Base-by-base conservation (phyloP, 1,140 invertebrate species). In the Araneus ventricosus region DNA sequence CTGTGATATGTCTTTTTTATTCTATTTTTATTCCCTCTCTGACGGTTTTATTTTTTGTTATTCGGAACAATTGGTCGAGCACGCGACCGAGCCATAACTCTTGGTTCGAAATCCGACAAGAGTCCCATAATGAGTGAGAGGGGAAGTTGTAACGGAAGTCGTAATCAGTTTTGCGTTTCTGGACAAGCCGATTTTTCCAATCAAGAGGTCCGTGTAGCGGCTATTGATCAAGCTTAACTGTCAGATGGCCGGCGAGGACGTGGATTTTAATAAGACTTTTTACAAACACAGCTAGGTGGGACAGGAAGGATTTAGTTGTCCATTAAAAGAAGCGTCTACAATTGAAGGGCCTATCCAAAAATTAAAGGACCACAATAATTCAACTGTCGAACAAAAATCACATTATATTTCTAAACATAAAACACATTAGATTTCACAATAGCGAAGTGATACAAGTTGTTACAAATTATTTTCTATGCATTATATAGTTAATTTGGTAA, bases 131-230 rank as follows among this genome's bases (percentile, higher is more conserved):
- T 84, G 41, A 45, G 80, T 82, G 80, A 14, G 39, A 82, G n/a
- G 80, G 79, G 90, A 85, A 85, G 80, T 92, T 86, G 90, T 86
- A 86, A 92, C 59, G 90, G 90, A 92, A 92, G 39, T 70, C 41
- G 52, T 92, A 86, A 92, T 92, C 82, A 92, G 90, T 61, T 90
- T 90, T 90, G n/a, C 22, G 41, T 52, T 89, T 34, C 30, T 14
- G 24, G 24, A 84, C 80, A 84, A 45, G 80, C 6, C 41, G 1
- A 27, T 37, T 86, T 86, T 86, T 4, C 80, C 82, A 84, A 84
- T 84, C 82, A 84, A 22, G 41, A 27, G 22, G 41, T n/a, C n/a
- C 82, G 45, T 84, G 82, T 84, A 30, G 57, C 30, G 52, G 63
- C n/a, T 34, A 57, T 90, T 79, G 88, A 90, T 90, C 75, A 80